Evolutionary conservation across 2,888 invertebrate genomes (phyloP).

Genomic region (Colostygia pectinataria): DNA sequence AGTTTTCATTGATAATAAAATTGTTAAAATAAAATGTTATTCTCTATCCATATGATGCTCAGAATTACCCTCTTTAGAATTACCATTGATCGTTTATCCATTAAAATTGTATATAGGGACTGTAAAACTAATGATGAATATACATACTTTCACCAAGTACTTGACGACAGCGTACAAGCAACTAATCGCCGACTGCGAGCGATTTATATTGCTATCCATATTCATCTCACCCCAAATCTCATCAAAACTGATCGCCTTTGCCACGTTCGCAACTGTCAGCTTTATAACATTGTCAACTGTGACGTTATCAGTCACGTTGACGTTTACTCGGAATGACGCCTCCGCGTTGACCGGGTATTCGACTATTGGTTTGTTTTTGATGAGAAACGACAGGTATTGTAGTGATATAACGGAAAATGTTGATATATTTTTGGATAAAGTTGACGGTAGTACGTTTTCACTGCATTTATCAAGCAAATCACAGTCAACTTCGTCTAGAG

Average conservation of each 20-base stretch:
- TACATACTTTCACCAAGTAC: slow-evolving; percentile 73
- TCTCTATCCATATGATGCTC: too few species aligned
- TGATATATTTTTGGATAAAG: slow-evolving; percentile 64
- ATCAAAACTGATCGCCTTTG: slow-evolving; percentile 61
- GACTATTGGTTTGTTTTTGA: slow-evolving; percentile 75
- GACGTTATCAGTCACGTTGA: slow-evolving; percentile 58
- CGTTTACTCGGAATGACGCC: slow-evolving; percentile 64
- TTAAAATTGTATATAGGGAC: too few species aligned
- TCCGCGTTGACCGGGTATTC: slow-evolving; percentile 70
- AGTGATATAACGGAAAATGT: slow-evolving; percentile 72
- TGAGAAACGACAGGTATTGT: slow-evolving; percentile 76
- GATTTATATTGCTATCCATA: slow-evolving; percentile 64
- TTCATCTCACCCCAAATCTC: slow-evolving; percentile 75
- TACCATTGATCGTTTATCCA: too few species aligned
- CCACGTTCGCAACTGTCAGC: slow-evolving; percentile 64
- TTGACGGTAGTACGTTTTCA: slow-evolving; percentile 61
- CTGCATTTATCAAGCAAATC: slow-evolving; percentile 72
- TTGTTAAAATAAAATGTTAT: too few species aligned
- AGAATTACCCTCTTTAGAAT: too few species aligned
- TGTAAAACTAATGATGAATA: too few species aligned
- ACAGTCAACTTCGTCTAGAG: slow-evolving; percentile 68
- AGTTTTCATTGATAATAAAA: too few species aligned
- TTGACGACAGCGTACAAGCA: slow-evolving; percentile 75
- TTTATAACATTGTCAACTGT: slow-evolving; percentile 67
- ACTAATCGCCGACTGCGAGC: slow-evolving; percentile 74